Conservation (phyloP, 2,113 vertebrate species). For the Phylloscopus whistleri region DNA sequence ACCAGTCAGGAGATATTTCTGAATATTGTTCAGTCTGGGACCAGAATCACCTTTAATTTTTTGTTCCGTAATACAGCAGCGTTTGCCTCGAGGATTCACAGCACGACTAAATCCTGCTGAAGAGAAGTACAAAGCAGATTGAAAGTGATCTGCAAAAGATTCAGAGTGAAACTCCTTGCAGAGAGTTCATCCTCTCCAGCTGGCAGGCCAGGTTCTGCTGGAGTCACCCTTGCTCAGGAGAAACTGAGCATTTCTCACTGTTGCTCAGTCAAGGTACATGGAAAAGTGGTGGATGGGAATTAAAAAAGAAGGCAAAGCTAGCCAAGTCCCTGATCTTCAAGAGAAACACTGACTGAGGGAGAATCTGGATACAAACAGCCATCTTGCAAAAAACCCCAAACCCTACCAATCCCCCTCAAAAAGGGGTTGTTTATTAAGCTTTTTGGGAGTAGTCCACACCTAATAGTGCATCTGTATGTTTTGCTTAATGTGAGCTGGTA, state of each 20-base stretch:
- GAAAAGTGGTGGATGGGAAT: background rate
- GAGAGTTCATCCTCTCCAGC: background rate
- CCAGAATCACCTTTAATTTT: background rate
- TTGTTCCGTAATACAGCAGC: background rate
- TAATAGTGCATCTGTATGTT: background rate
- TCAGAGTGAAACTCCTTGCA: background rate
- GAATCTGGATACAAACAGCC: background rate
- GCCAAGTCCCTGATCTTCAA: background rate
- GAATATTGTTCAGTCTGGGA: background rate
- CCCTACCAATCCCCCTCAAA: background rate
- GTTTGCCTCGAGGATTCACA: background rate
- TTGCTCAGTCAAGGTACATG: background rate
- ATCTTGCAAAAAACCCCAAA: background rate
- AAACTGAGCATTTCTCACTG: background rate
- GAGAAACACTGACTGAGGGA: background rate
- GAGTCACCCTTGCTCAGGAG: rapidly evolving
- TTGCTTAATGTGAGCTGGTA: background rate
- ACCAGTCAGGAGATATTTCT: background rate
- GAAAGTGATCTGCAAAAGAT: background rate
- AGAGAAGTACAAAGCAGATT: background rate
- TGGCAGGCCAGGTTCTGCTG: background rate
- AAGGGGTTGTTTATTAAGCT: background rate
- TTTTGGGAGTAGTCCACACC: background rate
- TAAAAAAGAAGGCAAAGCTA: background rate
- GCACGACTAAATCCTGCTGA: background rate